Conservation (phyloP, 2,888 invertebrate species). For the Drosophila algonquin region DNA sequence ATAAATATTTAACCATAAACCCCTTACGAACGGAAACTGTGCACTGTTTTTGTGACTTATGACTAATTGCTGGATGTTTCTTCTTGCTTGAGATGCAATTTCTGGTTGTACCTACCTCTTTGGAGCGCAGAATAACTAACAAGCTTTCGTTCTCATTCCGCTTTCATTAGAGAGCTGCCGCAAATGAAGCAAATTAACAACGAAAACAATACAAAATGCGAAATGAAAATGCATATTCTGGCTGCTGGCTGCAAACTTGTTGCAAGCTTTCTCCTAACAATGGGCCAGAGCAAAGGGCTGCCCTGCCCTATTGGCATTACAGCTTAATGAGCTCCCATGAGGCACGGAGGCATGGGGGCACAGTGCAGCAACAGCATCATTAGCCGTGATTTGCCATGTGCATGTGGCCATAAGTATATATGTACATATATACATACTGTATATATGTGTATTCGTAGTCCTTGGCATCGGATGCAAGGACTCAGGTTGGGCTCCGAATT, state of each 20-base stretch:
- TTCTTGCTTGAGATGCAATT: not conserved
- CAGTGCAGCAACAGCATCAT: constrained; percentile 44
- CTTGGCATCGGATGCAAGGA: constrained; percentile 25
- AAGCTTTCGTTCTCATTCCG: not conserved
- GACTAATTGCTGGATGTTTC: constrained; percentile 18
- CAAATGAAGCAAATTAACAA: constrained; percentile 52
- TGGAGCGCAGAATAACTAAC: not conserved
- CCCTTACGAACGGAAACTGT: constrained; percentile 23
- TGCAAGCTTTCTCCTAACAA: constrained; percentile 22
- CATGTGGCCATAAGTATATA: constrained; percentile 9
- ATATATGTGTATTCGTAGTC: too few relatives aligned
- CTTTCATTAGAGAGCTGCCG: constrained; percentile 15
- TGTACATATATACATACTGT: not conserved
- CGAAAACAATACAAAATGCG: constrained; percentile 54
- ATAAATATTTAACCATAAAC: constrained; percentile 26
- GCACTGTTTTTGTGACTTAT: not conserved
- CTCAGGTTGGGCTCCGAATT: constrained; percentile 31
- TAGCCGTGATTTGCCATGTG: constrained; percentile 42
- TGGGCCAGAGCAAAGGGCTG: constrained; percentile 7
- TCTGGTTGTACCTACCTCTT: not conserved
- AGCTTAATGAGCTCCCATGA: constrained; percentile 61
- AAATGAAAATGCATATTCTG: constrained; percentile 40
- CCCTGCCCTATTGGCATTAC: constrained; percentile 55
- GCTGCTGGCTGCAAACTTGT: constrained; percentile 42
- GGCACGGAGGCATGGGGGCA: constrained; percentile 24